Evolutionary conservation across 23 tunicate species (phyloP), one percentile per base, ranked within the genome.

Genomic region (Trididemnum miniatum): DNA sequence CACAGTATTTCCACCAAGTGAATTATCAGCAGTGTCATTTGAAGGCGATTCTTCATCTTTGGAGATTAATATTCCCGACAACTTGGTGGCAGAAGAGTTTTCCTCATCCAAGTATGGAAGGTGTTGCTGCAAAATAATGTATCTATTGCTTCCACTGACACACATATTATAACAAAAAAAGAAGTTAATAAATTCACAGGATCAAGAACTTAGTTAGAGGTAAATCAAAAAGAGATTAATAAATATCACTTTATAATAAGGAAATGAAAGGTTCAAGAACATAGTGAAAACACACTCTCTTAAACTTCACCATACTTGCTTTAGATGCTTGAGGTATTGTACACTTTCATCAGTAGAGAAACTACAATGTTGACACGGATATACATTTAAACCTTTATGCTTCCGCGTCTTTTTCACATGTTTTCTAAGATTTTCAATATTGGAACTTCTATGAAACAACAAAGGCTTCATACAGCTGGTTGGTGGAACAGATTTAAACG

Each of bases 391-490:
- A 0, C 97, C 97, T 22, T 35, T 51, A 72, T 92, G 97, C 67
- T 92, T 92, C 23, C 77, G 79, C 31, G 89, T 89, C 35, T 79
- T 72, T 51, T 87, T 87, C 0, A 92, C 50, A 57, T 92, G 97
- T 32, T 92, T 92, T 33, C 91, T 49, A 29, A 92, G 59, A 78
- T 92, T 92, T 72, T 92, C 97, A 23, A 92, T 92, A 65, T 92
- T 87, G 25, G 88, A 35, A 60, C 92, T 65, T 78, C 97, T 92
- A 73, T 35, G 37, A 2, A 73, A 73, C 1, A 9, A 44, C 54
- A 44, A 44, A 15, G n/a, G n/a, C n/a, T n/a, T n/a, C n/a, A n/a
- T n/a, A n/a, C n/a, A n/a, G n/a, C n/a, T n/a, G n/a, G n/a, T n/a
- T n/a, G n/a, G n/a, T n/a, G n/a, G n/a, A n/a, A n/a, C n/a, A n/a